A percentile compares a stretch with the other conserved stretches of the same genome.
These are phyloP conservation scores for Pocillopora damicornis DNA, from an alignment of 64 coral and sea anemone genomes.

Conservation along the genomic window DNA sequence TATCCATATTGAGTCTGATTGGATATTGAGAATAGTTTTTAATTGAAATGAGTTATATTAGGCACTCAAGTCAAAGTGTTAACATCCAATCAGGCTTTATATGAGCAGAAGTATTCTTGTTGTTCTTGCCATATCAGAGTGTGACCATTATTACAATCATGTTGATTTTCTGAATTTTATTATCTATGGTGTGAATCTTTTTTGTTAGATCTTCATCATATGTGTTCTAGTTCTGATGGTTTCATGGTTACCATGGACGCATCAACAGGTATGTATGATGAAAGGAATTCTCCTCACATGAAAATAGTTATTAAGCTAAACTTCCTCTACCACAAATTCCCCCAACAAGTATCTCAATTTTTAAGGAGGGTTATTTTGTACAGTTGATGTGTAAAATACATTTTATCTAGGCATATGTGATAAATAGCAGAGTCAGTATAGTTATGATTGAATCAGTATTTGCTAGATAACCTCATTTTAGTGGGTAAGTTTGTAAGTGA, in stretches of 20 bases:
- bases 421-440: background rate
- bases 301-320: too few species aligned
- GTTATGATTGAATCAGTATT: background rate
- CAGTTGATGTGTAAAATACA: too few species aligned
- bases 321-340: too few species aligned
- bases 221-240: conserved; percentile 98
- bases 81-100: too few species aligned
- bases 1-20: too few species aligned
- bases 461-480: background rate
- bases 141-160: too few species aligned
- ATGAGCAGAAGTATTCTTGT: background rate
- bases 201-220: conserved; percentile 79
- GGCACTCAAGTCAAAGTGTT: too few species aligned
- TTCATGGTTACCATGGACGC: conserved; percentile 92
- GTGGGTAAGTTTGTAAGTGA: background rate
- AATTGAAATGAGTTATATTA: too few species aligned
- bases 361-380: too few species aligned
- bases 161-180: too few species aligned
- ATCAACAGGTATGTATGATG: conserved; percentile 59
- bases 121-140: background rate
- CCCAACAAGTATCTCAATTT: too few species aligned
- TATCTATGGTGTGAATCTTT: background rate
- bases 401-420: background rate
- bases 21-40: too few species aligned
- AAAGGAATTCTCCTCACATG: background rate